Percentiles rank a stretch among this genome's conserved stretches.
Evolutionary conservation across 2,888 invertebrate species (phyloP).

Genomic region (Euplexia lucipara): DNA sequence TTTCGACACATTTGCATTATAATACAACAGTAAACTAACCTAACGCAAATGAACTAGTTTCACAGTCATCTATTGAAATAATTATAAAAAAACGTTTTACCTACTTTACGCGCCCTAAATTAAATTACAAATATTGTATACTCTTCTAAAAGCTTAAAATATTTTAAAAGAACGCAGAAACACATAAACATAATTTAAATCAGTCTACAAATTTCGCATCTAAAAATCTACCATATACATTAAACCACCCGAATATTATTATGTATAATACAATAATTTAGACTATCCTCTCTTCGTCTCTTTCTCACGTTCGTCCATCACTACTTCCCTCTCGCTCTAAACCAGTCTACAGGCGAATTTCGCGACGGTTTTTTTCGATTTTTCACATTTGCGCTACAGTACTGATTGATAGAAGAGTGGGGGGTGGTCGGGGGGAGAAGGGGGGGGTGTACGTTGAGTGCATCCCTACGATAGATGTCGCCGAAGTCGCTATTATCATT

Average conservation of each 20-base stretch:
- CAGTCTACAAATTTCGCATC: conserved; percentile 54
- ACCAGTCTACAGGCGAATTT: conserved; percentile 70
- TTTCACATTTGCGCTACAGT: conserved; percentile 78
- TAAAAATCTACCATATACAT: conserved; percentile 67
- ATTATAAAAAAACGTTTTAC: background rate
- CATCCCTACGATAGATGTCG: conserved; percentile 60
- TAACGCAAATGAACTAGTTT: no score
- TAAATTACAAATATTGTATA: no score
- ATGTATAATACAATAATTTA: conserved; percentile 87
- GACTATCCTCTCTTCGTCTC: conserved; percentile 76
- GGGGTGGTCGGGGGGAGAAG: conserved; percentile 16
- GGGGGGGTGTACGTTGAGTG: conserved; percentile 51
- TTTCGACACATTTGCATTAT: no score
- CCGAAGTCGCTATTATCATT: conserved; percentile 44
- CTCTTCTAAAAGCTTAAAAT: no score
- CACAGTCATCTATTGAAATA: no score
- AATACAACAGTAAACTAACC: no score
- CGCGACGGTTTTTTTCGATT: conserved; percentile 77
- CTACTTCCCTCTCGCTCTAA: conserved; percentile 71
- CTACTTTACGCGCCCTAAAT: no score
- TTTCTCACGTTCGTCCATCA: conserved; percentile 38
- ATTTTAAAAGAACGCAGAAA: no score
- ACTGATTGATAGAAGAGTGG: conserved; percentile 76
- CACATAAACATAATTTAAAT: conserved; percentile 5
- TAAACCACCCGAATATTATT: conserved; percentile 81